A percentile compares a stretch with the other conserved stretches of the same genome.
These are phyloP conservation scores for Gephyroberyx darwinii DNA, from an alignment of 2,797 vertebrate genomes.

Conservation along the genomic window DNA sequence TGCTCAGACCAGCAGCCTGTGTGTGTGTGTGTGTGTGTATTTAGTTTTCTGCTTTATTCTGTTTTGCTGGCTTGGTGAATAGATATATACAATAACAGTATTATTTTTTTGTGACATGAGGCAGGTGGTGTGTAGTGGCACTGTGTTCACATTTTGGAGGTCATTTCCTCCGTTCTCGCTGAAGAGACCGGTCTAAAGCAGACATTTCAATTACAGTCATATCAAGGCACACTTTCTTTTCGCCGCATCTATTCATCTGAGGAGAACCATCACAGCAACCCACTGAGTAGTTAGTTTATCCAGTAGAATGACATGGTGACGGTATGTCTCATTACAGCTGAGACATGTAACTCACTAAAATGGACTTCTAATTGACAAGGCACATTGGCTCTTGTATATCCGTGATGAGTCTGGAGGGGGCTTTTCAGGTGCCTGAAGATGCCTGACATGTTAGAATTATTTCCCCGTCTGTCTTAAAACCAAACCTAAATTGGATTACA, in stretches of 20 bases:
- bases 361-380: slow-evolving; percentile 69
- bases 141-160: not conserved
- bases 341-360: slow-evolving; percentile 60
- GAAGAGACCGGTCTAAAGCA: not conserved
- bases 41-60: slow-evolving; percentile 14
- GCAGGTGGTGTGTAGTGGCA: too few relatives aligned
- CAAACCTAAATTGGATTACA: slow-evolving; percentile 68
- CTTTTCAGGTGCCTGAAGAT: slow-evolving; percentile 60
- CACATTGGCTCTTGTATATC: slow-evolving; percentile 60
- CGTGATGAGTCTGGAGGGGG: slow-evolving; percentile 59
- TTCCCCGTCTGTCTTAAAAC: slow-evolving; percentile 61
- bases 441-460: slow-evolving; percentile 62
- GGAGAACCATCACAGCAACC: slow-evolving; percentile 7
- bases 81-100: slow-evolving; percentile 1
- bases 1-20: slow-evolving; percentile 32
- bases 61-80: not conserved
- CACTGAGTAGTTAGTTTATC: slow-evolving; percentile 34
- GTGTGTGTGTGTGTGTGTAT: slow-evolving; percentile 4
- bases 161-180: not conserved
- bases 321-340: slow-evolving; percentile 39
- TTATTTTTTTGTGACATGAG: not conserved
- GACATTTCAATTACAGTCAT: too few relatives aligned
- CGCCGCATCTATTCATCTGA: slow-evolving; percentile 32
- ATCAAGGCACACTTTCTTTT: not conserved
- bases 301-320: slow-evolving; percentile 22